Percentiles rank a stretch among this genome's conserved stretches.
Conservation (phyloP, 2,797 vertebrate genomes). For the Gymnopithys bicolor region DNA sequence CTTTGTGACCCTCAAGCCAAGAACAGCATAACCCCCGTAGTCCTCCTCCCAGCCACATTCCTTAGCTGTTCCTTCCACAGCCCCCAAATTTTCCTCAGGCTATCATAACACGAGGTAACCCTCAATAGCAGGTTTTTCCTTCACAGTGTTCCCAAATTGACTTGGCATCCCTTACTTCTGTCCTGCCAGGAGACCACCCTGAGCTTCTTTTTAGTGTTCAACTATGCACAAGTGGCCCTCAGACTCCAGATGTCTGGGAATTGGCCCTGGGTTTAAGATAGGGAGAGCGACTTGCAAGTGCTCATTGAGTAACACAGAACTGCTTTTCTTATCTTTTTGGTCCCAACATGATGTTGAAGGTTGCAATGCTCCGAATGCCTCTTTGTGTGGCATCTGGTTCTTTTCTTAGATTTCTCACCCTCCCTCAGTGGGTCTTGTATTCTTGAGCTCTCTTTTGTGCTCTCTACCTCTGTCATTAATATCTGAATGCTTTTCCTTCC, state of each 20-base stretch:
- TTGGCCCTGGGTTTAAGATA: background rate
- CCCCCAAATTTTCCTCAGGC: background rate
- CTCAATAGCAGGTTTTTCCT: background rate
- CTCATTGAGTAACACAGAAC: background rate
- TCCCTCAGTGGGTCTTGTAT: background rate
- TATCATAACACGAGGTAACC: background rate
- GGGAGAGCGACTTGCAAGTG: background rate
- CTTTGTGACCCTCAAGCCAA: background rate
- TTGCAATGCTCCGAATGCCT: background rate
- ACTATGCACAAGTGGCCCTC: background rate
- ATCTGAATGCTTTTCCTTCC: background rate
- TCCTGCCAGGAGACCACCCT: background rate
- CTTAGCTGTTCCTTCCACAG: background rate
- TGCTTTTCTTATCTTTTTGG: background rate
- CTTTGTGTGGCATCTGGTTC: background rate
- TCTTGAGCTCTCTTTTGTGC: background rate
- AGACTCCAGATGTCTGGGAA: background rate
- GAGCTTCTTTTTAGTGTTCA: background rate
- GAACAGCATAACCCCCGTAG: accelerated
- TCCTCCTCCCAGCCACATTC: background rate
- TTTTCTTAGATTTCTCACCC: background rate
- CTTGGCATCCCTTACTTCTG: background rate
- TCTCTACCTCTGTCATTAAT: background rate
- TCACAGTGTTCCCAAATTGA: background rate
- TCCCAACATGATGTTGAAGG: background rate